These are phyloP conservation scores for Micropoecilia bifurca DNA, from an alignment of 2,797 vertebrate species.

Conservation along the genomic window DNA sequence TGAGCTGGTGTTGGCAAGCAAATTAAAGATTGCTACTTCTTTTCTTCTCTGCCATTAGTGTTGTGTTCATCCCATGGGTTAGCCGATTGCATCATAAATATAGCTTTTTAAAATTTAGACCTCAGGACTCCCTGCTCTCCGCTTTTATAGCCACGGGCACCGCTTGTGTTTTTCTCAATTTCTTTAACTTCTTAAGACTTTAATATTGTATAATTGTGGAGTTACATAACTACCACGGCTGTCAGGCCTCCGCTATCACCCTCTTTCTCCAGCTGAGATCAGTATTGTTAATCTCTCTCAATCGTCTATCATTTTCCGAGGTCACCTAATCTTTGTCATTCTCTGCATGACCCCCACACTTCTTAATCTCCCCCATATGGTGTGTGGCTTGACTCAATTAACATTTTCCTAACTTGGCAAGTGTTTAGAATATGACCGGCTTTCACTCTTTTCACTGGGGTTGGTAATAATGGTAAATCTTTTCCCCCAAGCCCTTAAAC, in stretches of 20 bases:
- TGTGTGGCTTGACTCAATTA: slow-evolving; percentile 72
- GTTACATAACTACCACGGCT: slow-evolving; percentile 57
- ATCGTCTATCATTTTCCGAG: slow-evolving; percentile 70
- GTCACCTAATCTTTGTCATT: slow-evolving; percentile 76
- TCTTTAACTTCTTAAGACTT: slow-evolving; percentile 43
- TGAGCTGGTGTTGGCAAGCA: slow-evolving; percentile 36
- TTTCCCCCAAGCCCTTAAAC: slow-evolving; percentile 76
- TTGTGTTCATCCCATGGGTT: slow-evolving; percentile 32
- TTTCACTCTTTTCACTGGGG: slow-evolving; percentile 66
- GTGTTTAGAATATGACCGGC: slow-evolving; percentile 59
- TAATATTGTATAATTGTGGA: slow-evolving; percentile 19
- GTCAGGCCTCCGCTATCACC: slow-evolving; percentile 41
- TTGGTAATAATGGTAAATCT: slow-evolving; percentile 84
- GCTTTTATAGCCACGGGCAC: slow-evolving; percentile 16
- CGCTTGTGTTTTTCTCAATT: slow-evolving; percentile 30
- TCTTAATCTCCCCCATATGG: slow-evolving; percentile 85
- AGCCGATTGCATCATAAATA: slow-evolving; percentile 66
- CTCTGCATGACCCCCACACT: slow-evolving; percentile 67
- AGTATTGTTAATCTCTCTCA: slow-evolving; percentile 74
- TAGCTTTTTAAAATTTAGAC: slow-evolving; percentile 52
- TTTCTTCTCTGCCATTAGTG: slow-evolving; percentile 38
- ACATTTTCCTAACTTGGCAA: slow-evolving; percentile 65
- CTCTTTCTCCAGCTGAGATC: slow-evolving; percentile 54
- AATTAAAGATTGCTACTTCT: slow-evolving; percentile 39
- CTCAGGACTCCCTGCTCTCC: slow-evolving; percentile 33